A percentile compares a stretch with the other conserved stretches of the same genome.
These are phyloP conservation scores for Parotocinclus haroldoi DNA, from an alignment of 2,797 vertebrate genomes.

Conservation along the genomic window DNA sequence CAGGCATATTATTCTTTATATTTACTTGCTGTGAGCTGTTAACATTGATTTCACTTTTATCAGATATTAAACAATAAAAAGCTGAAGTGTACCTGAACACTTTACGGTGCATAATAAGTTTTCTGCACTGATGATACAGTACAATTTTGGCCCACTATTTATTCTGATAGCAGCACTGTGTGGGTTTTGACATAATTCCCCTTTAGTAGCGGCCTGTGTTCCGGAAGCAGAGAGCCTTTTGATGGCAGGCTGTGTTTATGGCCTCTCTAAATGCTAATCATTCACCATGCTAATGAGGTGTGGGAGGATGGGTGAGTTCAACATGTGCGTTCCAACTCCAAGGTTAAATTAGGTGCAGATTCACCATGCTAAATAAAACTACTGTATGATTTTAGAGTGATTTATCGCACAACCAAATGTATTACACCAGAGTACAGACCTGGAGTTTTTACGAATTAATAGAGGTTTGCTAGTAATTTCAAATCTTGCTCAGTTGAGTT, in stretches of 20 bases:
- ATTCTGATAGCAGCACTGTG: neutral
- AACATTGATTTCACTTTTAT: no score
- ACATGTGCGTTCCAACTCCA: slow-evolving; percentile 25
- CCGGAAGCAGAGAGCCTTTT: slow-evolving; percentile 14
- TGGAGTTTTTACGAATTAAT: no score
- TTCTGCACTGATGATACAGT: no score
- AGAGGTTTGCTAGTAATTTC: no score
- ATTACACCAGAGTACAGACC: neutral
- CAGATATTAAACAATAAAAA: no score
- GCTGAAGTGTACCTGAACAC: no score
- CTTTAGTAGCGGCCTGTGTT: neutral
- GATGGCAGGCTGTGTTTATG: slow-evolving; percentile 29
- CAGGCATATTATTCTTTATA: no score
- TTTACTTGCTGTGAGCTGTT: no score
- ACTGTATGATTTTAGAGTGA: neutral
- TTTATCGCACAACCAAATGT: neutral
- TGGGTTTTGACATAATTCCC: neutral
- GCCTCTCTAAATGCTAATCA: slow-evolving; percentile 33
- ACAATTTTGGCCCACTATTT: neutral
- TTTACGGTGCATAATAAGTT: no score
- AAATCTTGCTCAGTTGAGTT: no score
- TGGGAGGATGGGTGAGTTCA: slow-evolving; percentile 11
- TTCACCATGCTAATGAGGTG: slow-evolving; percentile 39
- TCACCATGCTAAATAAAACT: neutral
- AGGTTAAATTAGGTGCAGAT: slow-evolving; percentile 20